Percentiles rank a stretch among this genome's conserved stretches.
Evolutionary conservation across 2,797 vertebrate genomes (phyloP).

Genomic region (Chaetophractus vellerosus): DNA sequence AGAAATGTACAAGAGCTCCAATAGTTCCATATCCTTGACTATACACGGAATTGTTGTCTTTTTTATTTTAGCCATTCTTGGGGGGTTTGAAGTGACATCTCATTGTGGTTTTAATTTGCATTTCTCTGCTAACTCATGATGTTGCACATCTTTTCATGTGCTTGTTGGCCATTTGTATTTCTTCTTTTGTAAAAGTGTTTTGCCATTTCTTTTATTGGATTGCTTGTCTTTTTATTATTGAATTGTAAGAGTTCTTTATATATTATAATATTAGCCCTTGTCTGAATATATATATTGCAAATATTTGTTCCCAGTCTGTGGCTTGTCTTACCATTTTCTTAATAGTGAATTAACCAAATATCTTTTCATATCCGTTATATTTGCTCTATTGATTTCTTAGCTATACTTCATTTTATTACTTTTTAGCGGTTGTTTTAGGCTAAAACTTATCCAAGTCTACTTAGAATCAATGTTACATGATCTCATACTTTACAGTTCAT

Average conservation of each 20-base stretch:
- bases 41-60: background rate
- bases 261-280: background rate
- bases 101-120: background rate
- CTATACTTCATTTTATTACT: background rate
- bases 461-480: background rate
- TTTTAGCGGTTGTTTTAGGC: background rate
- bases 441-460: background rate
- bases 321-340: constrained; percentile 21
- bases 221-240: background rate
- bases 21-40: background rate
- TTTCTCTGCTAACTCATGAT: background rate
- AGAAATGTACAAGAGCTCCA: background rate
- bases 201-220: background rate
- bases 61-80: background rate
- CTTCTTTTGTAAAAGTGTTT: constrained; percentile 8
- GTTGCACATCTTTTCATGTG: background rate
- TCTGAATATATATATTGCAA: background rate
- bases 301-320: background rate
- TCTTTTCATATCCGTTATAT: background rate
- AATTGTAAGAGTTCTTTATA: background rate
- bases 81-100: background rate
- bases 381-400: background rate
- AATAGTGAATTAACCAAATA: background rate
- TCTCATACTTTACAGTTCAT: background rate
- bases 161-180: background rate